A percentile compares a stretch with the other conserved stretches of the same genome.
Conservation (phyloP, 2,888 invertebrate genomes). For the Trilocha varians region DNA sequence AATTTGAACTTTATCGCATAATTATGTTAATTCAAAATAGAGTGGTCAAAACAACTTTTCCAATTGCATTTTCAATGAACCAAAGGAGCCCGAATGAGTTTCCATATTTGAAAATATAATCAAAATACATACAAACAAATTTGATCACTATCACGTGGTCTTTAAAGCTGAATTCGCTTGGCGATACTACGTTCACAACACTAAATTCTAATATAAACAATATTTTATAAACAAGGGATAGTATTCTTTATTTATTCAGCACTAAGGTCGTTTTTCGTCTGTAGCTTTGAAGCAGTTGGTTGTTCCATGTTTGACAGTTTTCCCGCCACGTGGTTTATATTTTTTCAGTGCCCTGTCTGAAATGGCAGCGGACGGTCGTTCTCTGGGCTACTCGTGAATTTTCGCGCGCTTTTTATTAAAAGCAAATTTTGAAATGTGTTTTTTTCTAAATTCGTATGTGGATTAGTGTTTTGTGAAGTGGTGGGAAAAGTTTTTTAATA, state of each 20-base stretch:
- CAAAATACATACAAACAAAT: neutral
- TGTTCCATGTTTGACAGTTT: neutral
- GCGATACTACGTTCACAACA: no score
- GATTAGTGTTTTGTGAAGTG: no score
- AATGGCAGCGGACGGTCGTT: conserved; percentile 35
- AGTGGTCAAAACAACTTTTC: no score
- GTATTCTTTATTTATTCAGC: conserved; percentile 9
- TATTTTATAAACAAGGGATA: no score
- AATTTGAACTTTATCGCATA: no score
- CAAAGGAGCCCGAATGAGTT: neutral
- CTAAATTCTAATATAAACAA: no score
- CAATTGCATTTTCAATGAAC: no score
- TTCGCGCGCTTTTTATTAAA: conserved; percentile 15
- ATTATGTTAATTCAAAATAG: no score
- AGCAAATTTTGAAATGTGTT: neutral
- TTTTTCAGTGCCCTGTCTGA: conserved; percentile 47
- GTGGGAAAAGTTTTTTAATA: no score
- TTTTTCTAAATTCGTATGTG: neutral
- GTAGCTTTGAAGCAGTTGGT: conserved; percentile 2
- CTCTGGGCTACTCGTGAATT: conserved; percentile 24
- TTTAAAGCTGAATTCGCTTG: neutral
- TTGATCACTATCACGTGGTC: neutral
- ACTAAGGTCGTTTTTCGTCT: conserved; percentile 19
- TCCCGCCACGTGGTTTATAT: conserved; percentile 15
- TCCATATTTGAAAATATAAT: neutral